Conservation (phyloP, 2,888 invertebrate species). For the Acrobasis suavella region DNA sequence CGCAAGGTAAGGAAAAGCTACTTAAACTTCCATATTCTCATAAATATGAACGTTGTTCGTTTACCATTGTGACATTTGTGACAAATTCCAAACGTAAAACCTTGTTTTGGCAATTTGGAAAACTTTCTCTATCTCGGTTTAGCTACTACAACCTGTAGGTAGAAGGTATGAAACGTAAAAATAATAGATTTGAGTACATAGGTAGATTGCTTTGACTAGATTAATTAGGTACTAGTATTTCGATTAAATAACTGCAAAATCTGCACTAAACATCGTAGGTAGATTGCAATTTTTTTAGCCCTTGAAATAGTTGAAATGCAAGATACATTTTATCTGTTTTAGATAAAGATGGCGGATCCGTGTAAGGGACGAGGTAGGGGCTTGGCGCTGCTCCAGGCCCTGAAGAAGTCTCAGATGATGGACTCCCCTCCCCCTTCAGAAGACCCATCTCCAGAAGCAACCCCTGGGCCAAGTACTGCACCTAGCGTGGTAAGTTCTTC, state of each 20-base stretch:
- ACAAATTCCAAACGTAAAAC: too few species aligned
- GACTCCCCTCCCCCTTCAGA: slow-evolving; percentile 47
- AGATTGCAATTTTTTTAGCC: slow-evolving; percentile 4
- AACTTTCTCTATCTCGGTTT: too few species aligned
- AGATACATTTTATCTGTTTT: slow-evolving; percentile 19
- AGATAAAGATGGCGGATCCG: slow-evolving; percentile 55
- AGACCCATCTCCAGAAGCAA: slow-evolving; percentile 44
- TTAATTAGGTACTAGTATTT: not conserved
- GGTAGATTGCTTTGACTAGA: not conserved
- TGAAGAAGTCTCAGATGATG: slow-evolving; percentile 56
- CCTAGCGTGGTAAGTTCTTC: slow-evolving; percentile 50
- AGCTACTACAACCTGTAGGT: too few species aligned
- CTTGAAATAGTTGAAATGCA: not conserved
- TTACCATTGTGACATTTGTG: too few species aligned
- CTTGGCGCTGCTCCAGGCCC: slow-evolving; percentile 59
- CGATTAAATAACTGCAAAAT: not conserved
- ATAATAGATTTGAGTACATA: too few species aligned
- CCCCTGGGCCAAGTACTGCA: slow-evolving; percentile 49
- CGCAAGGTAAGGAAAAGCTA: not conserved
- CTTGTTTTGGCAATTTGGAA: too few species aligned
- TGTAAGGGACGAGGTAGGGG: slow-evolving; percentile 68
- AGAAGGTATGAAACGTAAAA: too few species aligned
- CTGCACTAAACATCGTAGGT: slow-evolving; percentile 12
- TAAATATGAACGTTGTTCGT: too few species aligned
- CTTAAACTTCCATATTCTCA: not conserved